Percentiles rank a stretch among this genome's conserved stretches.
Conservation (phyloP, 1,140 invertebrate genomes). For the Neodiprion virginianus region DNA sequence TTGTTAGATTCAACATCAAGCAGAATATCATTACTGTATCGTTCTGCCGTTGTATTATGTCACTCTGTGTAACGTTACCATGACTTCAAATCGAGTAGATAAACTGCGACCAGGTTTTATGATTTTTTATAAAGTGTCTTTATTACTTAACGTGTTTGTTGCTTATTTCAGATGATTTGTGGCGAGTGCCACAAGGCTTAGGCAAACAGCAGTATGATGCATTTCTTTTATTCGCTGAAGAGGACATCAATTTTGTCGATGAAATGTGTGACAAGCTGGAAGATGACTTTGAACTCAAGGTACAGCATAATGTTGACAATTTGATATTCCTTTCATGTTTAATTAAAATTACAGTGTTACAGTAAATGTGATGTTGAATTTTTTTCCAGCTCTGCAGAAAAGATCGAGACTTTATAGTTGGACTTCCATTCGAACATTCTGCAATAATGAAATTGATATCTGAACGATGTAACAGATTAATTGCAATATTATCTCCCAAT, state of each 20-base stretch:
- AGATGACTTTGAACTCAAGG: constrained; percentile 67
- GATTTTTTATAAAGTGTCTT: constrained; percentile 22
- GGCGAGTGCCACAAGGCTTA: constrained; percentile 58
- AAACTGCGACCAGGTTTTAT: constrained; percentile 20
- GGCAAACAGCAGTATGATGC: constrained; percentile 71
- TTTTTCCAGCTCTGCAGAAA: constrained; percentile 69
- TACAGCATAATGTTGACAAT: constrained; percentile 44
- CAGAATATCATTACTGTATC: constrained; percentile 18
- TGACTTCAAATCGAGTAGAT: constrained; percentile 8
- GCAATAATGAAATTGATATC: constrained; percentile 76
- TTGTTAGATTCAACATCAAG: constrained; percentile 22
- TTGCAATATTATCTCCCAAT: constrained; percentile 74
- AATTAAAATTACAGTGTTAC: neutral
- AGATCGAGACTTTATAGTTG: constrained; percentile 71
- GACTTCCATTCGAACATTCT: constrained; percentile 71
- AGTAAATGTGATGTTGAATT: constrained; percentile 25
- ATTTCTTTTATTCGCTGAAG: constrained; percentile 74
- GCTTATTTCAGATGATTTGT: constrained; percentile 61
- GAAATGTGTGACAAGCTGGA: constrained; percentile 69
- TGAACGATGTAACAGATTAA: constrained; percentile 74
- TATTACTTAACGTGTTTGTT: constrained; percentile 17
- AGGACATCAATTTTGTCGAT: constrained; percentile 69
- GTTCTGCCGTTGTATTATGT: constrained; percentile 12
- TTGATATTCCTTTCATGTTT: constrained; percentile 7
- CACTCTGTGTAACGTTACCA: too few species aligned